phyloP scores from a whole-genome alignment of 2,113 vertebrate genomes.

The Zosterops japonicus region DNA sequence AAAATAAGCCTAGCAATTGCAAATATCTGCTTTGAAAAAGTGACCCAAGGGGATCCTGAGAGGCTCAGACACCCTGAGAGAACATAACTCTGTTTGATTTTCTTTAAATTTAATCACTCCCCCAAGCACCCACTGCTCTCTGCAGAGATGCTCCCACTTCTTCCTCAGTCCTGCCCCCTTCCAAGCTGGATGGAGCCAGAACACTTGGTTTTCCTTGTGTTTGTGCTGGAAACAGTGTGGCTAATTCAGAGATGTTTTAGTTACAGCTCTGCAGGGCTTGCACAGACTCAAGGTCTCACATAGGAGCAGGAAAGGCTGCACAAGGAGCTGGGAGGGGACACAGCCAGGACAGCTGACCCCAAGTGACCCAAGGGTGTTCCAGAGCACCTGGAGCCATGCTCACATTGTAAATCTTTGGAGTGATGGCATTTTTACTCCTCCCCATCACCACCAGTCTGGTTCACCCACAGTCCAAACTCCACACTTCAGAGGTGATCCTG shows the following conservation, averaged over 20 bases:
- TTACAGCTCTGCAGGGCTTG: rapidly evolving
- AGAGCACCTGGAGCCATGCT: neutral
- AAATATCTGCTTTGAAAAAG: neutral
- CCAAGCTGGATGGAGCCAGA: neutral
- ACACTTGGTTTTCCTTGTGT: rapidly evolving
- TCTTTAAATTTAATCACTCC: neutral
- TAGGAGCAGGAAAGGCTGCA: no score
- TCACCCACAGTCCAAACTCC: neutral
- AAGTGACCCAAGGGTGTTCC: neutral
- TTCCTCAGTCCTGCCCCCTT: neutral
- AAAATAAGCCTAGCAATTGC: neutral
- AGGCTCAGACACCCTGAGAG: neutral
- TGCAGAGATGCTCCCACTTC: neutral
- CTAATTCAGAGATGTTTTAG: neutral
- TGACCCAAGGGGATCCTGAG: neutral
- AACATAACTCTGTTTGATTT: neutral
- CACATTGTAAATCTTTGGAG: neutral
- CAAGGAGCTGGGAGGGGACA: neutral
- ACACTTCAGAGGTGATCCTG: neutral
- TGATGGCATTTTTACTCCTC: neutral
- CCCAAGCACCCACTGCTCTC: neutral
- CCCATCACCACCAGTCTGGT: rapidly evolving
- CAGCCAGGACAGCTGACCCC: neutral
- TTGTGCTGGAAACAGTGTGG: neutral
- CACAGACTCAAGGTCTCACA: no score